Conservation (phyloP, 1,140 invertebrate genomes). For the Paracyclopina nana region DNA sequence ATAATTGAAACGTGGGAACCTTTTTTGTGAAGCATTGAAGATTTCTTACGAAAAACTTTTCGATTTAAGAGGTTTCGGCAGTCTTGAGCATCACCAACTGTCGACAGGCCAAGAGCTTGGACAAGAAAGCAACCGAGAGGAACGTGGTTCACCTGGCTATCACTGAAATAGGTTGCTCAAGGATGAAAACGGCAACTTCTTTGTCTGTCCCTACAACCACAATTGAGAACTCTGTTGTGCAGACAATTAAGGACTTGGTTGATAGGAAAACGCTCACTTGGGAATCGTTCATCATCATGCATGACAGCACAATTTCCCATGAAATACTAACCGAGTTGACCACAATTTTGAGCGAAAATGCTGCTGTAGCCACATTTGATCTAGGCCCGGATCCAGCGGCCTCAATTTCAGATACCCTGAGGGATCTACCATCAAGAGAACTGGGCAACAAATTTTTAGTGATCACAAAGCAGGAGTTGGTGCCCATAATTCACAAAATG, state of each 20-base stretch:
- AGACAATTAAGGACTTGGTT: neutral
- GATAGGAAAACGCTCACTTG: neutral
- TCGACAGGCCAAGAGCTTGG: too few species aligned
- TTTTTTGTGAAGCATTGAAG: too few species aligned
- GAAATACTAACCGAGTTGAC: neutral
- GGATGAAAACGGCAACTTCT: too few species aligned
- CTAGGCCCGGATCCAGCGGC: neutral
- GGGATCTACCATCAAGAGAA: neutral
- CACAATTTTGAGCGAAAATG: neutral
- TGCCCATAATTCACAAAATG: neutral
- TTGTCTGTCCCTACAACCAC: neutral
- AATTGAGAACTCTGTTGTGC: neutral
- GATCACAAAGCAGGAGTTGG: neutral
- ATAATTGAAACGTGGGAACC: too few species aligned
- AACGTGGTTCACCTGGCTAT: too few species aligned
- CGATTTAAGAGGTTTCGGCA: too few species aligned
- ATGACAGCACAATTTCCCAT: neutral
- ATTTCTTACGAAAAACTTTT: too few species aligned
- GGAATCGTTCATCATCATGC: slow-evolving; percentile 9
- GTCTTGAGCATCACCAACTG: too few species aligned
- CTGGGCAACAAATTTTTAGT: neutral
- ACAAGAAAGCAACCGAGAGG: too few species aligned
- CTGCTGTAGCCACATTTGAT: neutral
- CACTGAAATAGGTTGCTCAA: too few species aligned
- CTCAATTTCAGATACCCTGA: too few species aligned